Evolutionary conservation across 2,113 vertebrate species (phyloP), one percentile per base, ranked within the genome.

Genomic region (Oryzias celebensis): DNA sequence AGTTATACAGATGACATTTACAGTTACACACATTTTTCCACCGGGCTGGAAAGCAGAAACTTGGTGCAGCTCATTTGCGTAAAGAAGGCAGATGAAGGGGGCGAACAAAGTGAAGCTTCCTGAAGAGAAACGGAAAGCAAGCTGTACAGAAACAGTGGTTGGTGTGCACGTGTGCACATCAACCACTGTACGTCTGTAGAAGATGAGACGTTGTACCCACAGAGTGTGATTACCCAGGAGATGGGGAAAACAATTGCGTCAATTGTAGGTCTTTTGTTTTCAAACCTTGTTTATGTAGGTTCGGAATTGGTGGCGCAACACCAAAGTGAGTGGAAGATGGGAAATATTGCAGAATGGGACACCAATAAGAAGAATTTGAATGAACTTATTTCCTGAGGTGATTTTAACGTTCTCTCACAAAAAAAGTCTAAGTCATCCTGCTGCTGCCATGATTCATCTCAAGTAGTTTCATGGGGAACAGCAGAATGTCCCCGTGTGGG

Each of bases 121-220:
- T 93, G 88, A 82, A 85, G 77, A 86, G 79, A 82, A 80, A 88
- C 74, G 90, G 90, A 92, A 93, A 91, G 72, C 43, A 77, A 78
- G 70, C 58, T 52, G 53, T 64, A 74, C 64, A 84, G 78, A 84
- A 67, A 67, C 24, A 80, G 87, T 82, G 89, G 88, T 91, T 83
- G 86, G 42, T 46, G 62, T 41, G 71, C 60, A 48, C 66, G 65
- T 36, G 20, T 53, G 66, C 42, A 31, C 52, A 70, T n/a, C 47
- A 68, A 36, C 36, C 36, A 36, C 36, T 36, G 26, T 28, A 28
- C 26, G 68, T 66, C 63, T 59, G 49, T 54, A 57, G 68, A 43
- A 20, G 43, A 42, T 22, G 31, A 73, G 56, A 56, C 22, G 62
- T 57, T 75, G 59, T 59, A 76, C 81, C 63, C 78, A 85, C 70